Evolutionary conservation across 2,888 invertebrate genomes (phyloP).

Genomic region (Rhingia campestris): DNA sequence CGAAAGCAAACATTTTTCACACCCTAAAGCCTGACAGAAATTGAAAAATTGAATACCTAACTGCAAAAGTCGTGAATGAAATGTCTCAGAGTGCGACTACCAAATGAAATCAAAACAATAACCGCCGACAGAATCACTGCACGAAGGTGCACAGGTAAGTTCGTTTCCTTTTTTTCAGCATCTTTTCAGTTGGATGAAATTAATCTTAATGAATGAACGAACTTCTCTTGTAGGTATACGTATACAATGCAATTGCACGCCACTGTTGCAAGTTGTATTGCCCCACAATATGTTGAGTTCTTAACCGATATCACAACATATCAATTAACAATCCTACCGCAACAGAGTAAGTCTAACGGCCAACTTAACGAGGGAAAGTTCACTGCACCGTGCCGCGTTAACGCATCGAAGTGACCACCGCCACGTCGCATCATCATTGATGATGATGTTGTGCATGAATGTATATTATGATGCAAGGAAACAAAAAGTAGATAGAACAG

Average conservation of each 20-base stretch:
- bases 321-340: constrained; percentile 62
- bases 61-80: constrained; percentile 68
- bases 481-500: constrained; percentile 57
- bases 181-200: constrained; percentile 65
- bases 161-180: constrained; percentile 23
- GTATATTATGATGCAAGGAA: constrained; percentile 54
- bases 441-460: constrained; percentile 28
- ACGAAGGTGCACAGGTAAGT: constrained; percentile 64
- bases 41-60: constrained; percentile 62
- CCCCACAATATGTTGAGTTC: constrained; percentile 52
- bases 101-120: constrained; percentile 73
- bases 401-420: constrained; percentile 68
- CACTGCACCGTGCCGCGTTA: constrained; percentile 65
- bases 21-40: constrained; percentile 65
- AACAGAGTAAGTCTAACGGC: constrained; percentile 48
- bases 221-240: constrained; percentile 18
- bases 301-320: constrained; percentile 68
- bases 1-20: constrained; percentile 68
- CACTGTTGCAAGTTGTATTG: constrained; percentile 59
- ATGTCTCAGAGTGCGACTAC: constrained; percentile 63
- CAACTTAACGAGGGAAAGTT: constrained; percentile 69
- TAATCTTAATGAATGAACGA: constrained; percentile 72
- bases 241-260: constrained; percentile 52
- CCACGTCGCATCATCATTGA: constrained; percentile 58
- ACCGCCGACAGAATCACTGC: constrained; percentile 67